Base-by-base conservation (phyloP, 2,113 vertebrate species). In the Lophius piscatorius region DNA sequence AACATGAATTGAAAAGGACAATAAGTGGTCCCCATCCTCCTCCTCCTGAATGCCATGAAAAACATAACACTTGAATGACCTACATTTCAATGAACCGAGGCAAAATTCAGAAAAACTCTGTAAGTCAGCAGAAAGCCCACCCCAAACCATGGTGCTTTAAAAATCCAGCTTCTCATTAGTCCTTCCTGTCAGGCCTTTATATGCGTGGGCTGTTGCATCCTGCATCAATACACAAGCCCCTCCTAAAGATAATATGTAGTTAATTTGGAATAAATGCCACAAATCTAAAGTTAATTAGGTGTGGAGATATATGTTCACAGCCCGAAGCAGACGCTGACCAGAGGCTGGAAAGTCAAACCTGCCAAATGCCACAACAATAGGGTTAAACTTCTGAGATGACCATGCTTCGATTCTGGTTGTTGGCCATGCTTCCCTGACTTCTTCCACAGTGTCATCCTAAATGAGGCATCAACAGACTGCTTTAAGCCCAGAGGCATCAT, bases 201-300 rank as follows among this genome's bases (percentile, higher is more conserved):
- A 63, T 34, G 77, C 44, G 61, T 81, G 72, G 75, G 76, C 39
- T 58, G 50, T 55, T 69, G 68, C 61, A 75, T 82, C 76, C 78
- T 58, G 71, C 69, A 77, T 81, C 76, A 63, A 82, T 76, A 77
- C 78, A 76, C 8, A 3, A 73, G 40, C 70, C 74, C 79, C 67
- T 72, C 59, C 83, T 81, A 79, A 85, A 74, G 67, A 75, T 87
- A 85, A 85, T 79, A 82, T 77, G 78, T 72, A 78, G 74, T 82
- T 86, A 83, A 89, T 87, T 84, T 83, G 77, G 55, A 87, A 87
- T 86, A 85, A 89, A 90, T 85, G 85, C 81, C 81, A 84, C 64
- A n/a, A 70, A 78, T 70, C 60, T 62, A 63, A 78, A 79, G 64
- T 81, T 86, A 89, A 89, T 89, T 82, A 81, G 82, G 63, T 87